phyloP scores from a whole-genome alignment of 2,888 invertebrate genomes.

The Kuschelorhynchus macadamiae region DNA sequence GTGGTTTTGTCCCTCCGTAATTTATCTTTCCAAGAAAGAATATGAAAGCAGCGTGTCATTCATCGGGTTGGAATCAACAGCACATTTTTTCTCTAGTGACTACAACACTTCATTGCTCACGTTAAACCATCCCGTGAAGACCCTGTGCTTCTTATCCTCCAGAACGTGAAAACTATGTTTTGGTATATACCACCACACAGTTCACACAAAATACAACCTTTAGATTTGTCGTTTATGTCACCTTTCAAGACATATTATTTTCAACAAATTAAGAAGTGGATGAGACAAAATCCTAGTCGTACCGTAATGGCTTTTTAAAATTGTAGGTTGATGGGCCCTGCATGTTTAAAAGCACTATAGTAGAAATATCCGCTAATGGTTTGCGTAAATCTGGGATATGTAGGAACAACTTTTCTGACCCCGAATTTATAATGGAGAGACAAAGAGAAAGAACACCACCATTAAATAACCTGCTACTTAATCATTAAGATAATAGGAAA shows the following conservation, averaged over 20 bases:
- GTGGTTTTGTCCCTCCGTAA: constrained; percentile 37
- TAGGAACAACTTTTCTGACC: background rate
- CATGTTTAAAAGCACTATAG: constrained; percentile 4
- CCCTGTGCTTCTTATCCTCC: constrained; percentile 2
- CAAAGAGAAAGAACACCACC: constrained; percentile 8
- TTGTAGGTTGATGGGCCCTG: background rate
- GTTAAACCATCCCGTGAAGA: constrained; percentile 18
- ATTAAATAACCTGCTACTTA: background rate
- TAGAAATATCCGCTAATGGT: background rate
- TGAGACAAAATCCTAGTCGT: constrained; percentile 10
- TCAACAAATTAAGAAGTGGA: constrained; percentile 7
- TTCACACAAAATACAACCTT: constrained; percentile 44
- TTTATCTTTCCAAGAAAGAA: constrained; percentile 43
- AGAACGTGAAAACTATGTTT: constrained; percentile 50
- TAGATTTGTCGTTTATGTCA: constrained; percentile 11
- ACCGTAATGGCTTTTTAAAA: background rate
- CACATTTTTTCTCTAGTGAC: no score
- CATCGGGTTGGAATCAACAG: background rate
- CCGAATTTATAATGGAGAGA: constrained; percentile 6
- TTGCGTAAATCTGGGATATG: no score
- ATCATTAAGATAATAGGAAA: background rate
- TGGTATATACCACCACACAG: constrained; percentile 61
- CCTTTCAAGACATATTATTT: constrained; percentile 17
- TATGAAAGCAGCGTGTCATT: constrained; percentile 54
- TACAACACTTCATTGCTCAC: no score